Evolutionary conservation across 2,888 invertebrate species (phyloP).

Genomic region (Acheta domesticus): DNA sequence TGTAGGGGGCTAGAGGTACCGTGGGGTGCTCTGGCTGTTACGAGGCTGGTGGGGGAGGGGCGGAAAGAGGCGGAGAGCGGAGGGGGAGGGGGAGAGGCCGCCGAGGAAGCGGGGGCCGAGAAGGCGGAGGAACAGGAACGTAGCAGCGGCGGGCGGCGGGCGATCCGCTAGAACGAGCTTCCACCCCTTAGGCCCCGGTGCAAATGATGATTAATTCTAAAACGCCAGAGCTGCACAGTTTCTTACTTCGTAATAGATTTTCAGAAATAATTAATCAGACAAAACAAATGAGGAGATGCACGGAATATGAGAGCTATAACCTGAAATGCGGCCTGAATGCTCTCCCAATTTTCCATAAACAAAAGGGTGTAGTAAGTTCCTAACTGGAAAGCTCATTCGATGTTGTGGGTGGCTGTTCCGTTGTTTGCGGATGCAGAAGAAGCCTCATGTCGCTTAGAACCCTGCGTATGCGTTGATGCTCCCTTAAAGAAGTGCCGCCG

Average conservation of each 20-base stretch:
- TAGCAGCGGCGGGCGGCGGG: neutral
- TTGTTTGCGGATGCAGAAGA: conserved; percentile 18
- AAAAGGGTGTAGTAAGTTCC: conserved; percentile 10
- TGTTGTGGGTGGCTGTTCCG: conserved; percentile 1
- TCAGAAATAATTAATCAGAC: conserved; percentile 18
- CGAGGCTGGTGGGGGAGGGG: neutral
- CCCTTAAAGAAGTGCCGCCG: neutral
- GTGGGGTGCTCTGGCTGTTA: conserved; percentile 6
- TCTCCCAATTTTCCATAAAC: conserved; percentile 10
- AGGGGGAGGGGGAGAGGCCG: neutral
- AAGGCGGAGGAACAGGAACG: neutral
- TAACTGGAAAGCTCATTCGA: neutral
- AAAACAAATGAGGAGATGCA: conserved; percentile 18
- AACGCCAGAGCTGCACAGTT: conserved; percentile 7
- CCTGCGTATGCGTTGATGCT: neutral
- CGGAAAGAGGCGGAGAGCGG: neutral
- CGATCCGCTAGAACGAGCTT: conserved; percentile 9
- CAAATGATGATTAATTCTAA: conserved; percentile 18
- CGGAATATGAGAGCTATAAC: conserved; percentile 2
- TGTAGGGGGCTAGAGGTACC: conserved; percentile 12
- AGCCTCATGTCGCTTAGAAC: neutral
- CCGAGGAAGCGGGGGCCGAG: neutral
- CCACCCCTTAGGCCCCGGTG: conserved; percentile 4
- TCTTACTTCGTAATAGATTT: conserved; percentile 18
- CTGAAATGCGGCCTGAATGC: conserved; percentile 11